These are phyloP conservation scores for Spodoptera frugiperda DNA, from an alignment of 1,140 invertebrate species.

Conservation along the genomic window DNA sequence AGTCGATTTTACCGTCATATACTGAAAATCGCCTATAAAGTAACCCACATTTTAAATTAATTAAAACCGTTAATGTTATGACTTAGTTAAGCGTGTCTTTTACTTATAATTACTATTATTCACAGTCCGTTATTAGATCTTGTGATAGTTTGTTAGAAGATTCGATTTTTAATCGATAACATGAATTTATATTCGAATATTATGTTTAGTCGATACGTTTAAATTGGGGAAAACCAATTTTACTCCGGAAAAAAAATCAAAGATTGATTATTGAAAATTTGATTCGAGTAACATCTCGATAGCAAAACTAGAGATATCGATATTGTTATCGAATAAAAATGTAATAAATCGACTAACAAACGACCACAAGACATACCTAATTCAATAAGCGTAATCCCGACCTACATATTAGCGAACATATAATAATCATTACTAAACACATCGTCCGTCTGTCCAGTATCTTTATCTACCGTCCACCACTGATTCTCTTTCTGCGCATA, in stretches of 20 bases:
- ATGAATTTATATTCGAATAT: too few species aligned
- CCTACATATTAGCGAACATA: constrained; percentile 67
- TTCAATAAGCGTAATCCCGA: constrained; percentile 33
- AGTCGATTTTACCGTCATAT: too few species aligned
- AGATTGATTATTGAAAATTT: too few species aligned
- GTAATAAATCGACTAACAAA: constrained; percentile 11
- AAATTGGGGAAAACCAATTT: not conserved
- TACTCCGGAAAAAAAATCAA: not conserved
- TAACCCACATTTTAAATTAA: not conserved
- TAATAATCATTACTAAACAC: constrained; percentile 77
- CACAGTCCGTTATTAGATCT: constrained; percentile 17
- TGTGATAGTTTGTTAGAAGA: constrained; percentile 35
- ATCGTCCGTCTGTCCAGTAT: constrained; percentile 66
- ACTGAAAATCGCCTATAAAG: too few species aligned
- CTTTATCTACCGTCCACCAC: constrained; percentile 74
- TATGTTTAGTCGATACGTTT: too few species aligned
- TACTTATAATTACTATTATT: constrained; percentile 37
- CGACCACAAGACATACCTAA: constrained; percentile 35
- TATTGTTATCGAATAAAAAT: not conserved
- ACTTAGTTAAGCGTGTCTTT: constrained; percentile 32
- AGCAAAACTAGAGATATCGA: too few species aligned
- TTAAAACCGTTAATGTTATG: constrained; percentile 21
- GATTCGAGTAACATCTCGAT: too few species aligned
- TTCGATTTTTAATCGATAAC: not conserved
- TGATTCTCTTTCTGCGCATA: constrained; percentile 75